Evolutionary conservation across 2,888 invertebrate species (phyloP).

Genomic region (Meandrusa payeni): DNA sequence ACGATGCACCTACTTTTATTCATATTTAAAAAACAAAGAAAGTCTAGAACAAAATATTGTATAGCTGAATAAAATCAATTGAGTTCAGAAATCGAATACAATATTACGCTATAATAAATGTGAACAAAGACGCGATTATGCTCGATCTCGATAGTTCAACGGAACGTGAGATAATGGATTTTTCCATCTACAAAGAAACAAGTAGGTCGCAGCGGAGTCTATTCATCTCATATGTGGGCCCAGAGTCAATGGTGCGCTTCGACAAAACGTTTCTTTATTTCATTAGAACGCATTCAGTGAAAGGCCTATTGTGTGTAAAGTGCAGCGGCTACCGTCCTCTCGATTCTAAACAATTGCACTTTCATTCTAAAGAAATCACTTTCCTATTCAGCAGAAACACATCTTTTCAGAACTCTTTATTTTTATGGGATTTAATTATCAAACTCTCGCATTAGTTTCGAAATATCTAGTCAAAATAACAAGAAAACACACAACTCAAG

Average conservation of each 20-base stretch:
- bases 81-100: constrained; percentile 9
- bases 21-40: too few relatives aligned
- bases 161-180: constrained; percentile 24
- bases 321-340: constrained; percentile 20
- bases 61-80: constrained; percentile 7
- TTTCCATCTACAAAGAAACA: constrained; percentile 23
- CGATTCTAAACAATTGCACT: constrained; percentile 25
- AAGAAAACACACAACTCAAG: too few relatives aligned
- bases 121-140: constrained; percentile 19
- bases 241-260: constrained; percentile 42
- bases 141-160: constrained; percentile 17
- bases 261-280: constrained; percentile 66
- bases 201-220: constrained; percentile 20
- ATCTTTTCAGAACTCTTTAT: constrained; percentile 3
- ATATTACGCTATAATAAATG: constrained; percentile 15
- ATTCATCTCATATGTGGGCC: constrained; percentile 36
- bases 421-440: too few relatives aligned
- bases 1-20: too few relatives aligned
- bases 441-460: too few relatives aligned
- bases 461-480: too few relatives aligned
- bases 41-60: background rate
- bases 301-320: constrained; percentile 23
- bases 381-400: constrained; percentile 20
- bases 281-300: constrained; percentile 47
- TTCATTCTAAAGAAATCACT: constrained; percentile 20